Base-by-base conservation (phyloP, 1,140 invertebrate genomes). In the Bicyclus anynana region DNA sequence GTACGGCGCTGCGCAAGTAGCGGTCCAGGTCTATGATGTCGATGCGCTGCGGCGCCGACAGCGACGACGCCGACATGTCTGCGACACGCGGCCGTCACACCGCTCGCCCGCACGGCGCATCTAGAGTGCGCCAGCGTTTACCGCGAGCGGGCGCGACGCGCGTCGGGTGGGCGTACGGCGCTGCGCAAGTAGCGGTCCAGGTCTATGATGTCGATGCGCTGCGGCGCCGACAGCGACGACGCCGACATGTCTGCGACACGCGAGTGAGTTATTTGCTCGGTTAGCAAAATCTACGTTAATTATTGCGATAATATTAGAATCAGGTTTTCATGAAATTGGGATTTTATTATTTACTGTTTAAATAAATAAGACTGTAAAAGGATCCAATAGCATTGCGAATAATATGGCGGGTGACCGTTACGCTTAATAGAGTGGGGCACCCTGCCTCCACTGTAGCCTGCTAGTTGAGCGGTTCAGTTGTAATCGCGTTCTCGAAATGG, bases 1-100 rank as follows among this genome's bases (percentile, higher is more conserved):
- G 58, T 5, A 74, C 73, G 7, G 65, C 55, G 27, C 65, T 69
- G 47, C 83, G 76, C 73, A 84, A 83, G 63, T 74, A 86, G 21
- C 72, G 77, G 66, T 84, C 83, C 33, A 86, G 64, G 68, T 86
- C 80, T 53, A 84, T 76, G 69, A 86, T 84, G 72, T 86, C 77
- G 44, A 57, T 40, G 42, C 64, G 35, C 42, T 42, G 55, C 35
- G 21, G 27, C n/a, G 38, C 63, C 33, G 67, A 66, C 10, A 46
- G 58, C 20, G 72, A 72, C 42, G 67, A 66, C 37, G 58, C 53
- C 46, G 66, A 73, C 69, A 74, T 71, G 17, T 2, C 27, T 35
- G 20, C 13, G 2, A 16, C 35, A 14, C 16, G 13, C 16, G 16
- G n/a, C n/a, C n/a, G n/a, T n/a, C n/a, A n/a, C n/a, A n/a, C n/a